Conservation (phyloP, 2,113 vertebrate genomes). For the Puma concolor region DNA sequence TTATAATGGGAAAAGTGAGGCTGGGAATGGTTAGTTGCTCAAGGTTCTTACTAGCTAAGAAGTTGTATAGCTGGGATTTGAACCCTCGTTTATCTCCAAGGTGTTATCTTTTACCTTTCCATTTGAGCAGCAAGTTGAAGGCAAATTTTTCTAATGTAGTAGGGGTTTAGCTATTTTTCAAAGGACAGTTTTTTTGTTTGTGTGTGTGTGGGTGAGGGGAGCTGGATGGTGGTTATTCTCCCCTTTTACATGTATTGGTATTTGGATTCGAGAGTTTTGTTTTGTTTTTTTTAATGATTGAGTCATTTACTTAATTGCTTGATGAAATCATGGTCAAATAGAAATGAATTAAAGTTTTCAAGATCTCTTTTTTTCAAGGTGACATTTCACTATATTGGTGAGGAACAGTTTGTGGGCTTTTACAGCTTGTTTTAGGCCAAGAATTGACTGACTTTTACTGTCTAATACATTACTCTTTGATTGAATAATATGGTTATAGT, state of each 20-base stretch:
- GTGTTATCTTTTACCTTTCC: slow-evolving; percentile 26
- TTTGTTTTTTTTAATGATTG: not conserved
- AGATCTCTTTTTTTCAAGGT: not conserved
- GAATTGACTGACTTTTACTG: slow-evolving; percentile 50
- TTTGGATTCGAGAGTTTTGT: slow-evolving; percentile 2
- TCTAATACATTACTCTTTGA: slow-evolving; percentile 48
- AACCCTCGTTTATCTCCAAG: not conserved
- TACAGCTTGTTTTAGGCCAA: slow-evolving; percentile 55
- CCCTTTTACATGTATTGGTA: not conserved
- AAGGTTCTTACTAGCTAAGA: not conserved
- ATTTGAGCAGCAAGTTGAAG: slow-evolving; percentile 33
- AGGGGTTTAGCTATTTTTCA: slow-evolving; percentile 32
- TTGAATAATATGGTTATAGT: slow-evolving; percentile 56
- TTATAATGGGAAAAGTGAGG: slow-evolving; percentile 26
- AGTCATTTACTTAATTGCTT: slow-evolving; percentile 30
- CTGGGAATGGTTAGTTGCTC: not conserved
- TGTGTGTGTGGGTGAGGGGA: not conserved
- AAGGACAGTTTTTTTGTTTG: not conserved
- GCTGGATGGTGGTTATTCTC: not conserved
- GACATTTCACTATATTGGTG: not conserved
- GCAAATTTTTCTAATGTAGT: slow-evolving; percentile 14
- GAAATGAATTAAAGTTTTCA: slow-evolving; percentile 46
- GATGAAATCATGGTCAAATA: slow-evolving; percentile 44
- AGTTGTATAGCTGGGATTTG: not conserved
- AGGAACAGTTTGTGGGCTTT: slow-evolving; percentile 54